Percentiles rank a stretch among this genome's conserved stretches.
Evolutionary conservation across 2,797 vertebrate genomes (phyloP).

Genomic region (Spondyliosoma cantharus): DNA sequence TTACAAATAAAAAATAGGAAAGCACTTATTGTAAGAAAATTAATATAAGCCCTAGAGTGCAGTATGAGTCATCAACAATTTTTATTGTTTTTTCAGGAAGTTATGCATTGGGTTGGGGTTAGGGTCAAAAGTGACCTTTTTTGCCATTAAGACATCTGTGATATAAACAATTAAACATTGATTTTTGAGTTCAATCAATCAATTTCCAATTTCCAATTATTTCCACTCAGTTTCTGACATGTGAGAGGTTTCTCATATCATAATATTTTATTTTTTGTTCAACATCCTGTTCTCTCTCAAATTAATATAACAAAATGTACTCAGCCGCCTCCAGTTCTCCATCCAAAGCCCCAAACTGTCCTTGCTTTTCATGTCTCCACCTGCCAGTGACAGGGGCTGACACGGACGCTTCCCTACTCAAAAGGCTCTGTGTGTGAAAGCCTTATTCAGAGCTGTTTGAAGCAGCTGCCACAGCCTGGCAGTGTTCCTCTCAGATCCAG

Average conservation of each 20-base stretch:
- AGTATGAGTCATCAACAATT: too few relatives aligned
- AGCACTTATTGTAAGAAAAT: too few relatives aligned
- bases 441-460: constrained; percentile 60
- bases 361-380: constrained; percentile 17
- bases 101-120: too few relatives aligned
- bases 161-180: too few relatives aligned
- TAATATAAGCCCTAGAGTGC: too few relatives aligned
- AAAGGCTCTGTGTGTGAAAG: constrained; percentile 47
- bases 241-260: neutral
- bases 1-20: too few relatives aligned
- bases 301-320: constrained; percentile 24
- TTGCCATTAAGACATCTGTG: too few relatives aligned
- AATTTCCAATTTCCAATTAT: too few relatives aligned
- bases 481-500: constrained; percentile 45
- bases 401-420: constrained; percentile 25
- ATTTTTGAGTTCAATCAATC: too few relatives aligned
- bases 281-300: neutral
- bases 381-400: constrained; percentile 57
- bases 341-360: constrained; percentile 10
- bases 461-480: constrained; percentile 66
- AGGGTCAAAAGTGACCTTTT: too few relatives aligned
- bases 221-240: neutral
- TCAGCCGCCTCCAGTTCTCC: neutral
- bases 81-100: too few relatives aligned
- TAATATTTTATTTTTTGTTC: constrained; percentile 1